Evolutionary conservation across 2,888 invertebrate genomes (phyloP), one percentile per base, ranked within the genome.

Genomic region (Euzetes globulus): DNA sequence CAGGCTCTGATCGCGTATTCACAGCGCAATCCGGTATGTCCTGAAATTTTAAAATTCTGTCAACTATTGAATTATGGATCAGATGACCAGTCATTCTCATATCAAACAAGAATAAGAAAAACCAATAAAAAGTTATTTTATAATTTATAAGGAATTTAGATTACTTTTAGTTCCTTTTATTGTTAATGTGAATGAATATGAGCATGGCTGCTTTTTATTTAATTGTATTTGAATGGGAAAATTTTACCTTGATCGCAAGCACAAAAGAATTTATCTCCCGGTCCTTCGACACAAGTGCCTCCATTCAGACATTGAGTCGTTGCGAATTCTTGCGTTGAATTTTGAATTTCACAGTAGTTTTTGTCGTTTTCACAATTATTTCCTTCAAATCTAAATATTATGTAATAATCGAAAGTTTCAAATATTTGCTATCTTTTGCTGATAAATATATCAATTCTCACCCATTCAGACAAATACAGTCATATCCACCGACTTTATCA

Each of bases 221-320:
- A 19, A 13, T 15, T 65, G 37, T 29, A 63, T 27, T 1, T 9
- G 9, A 29, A 63, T 37, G 1, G 1, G 5, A 9, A 41, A 13
- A 37, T 33, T n/a, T 19, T 68, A 68, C 68, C 68, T 22, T 7
- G 22, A 17, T 15, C 29, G 60, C 74, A 74, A 7, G 37, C 41
- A 55, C 74, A 74, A 55, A 52, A 71, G 29, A 52, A 74, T 25
- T 50, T 22, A 11, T 25, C 22, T 60, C 74, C 74, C 0, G 74
- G 74, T 41, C 74, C 74, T 13, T 74, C 74, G 6, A 58, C 27
- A 47, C 74, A 74, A 7, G 71, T 70, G 17, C 74, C 74, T 6
- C 74, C 71, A 71, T 74, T 74, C 5, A 71, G n/a, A 37, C 74
- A 74, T 2, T 9, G 37, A 6, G 22, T 45, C 7, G 17, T 17